Conservation (phyloP, 2,888 invertebrate species). For the Nephrotoma flavescens region DNA sequence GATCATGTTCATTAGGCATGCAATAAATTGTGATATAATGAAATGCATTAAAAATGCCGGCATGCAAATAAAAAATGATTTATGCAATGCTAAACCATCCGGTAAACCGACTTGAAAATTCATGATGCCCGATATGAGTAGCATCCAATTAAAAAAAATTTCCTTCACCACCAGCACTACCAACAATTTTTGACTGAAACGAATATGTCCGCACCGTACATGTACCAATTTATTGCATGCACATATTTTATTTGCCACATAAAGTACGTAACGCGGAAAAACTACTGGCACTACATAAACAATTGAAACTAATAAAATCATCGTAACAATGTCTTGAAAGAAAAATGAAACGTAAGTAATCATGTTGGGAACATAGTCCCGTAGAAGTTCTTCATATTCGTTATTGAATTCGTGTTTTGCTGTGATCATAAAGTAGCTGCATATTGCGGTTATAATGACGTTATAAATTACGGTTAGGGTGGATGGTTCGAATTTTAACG, state of each 20-base stretch:
- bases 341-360: background rate
- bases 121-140: background rate
- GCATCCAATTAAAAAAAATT: background rate
- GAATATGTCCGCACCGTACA: background rate
- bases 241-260: background rate
- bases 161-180: background rate
- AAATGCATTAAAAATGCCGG: background rate
- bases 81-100: background rate
- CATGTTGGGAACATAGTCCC: background rate
- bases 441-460: background rate
- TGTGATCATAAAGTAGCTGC: background rate
- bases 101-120: background rate
- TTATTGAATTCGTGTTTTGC: background rate
- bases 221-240: background rate
- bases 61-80: background rate
- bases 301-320: background rate
- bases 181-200: background rate
- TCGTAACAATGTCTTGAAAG: background rate
- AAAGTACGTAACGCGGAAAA: background rate
- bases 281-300: background rate
- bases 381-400: background rate
- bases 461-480: background rate
- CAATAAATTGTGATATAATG: background rate
- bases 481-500: background rate
- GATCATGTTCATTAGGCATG: background rate